Evolutionary conservation across 2,888 invertebrate genomes (phyloP).

Genomic region (Uloborus plumipes): DNA sequence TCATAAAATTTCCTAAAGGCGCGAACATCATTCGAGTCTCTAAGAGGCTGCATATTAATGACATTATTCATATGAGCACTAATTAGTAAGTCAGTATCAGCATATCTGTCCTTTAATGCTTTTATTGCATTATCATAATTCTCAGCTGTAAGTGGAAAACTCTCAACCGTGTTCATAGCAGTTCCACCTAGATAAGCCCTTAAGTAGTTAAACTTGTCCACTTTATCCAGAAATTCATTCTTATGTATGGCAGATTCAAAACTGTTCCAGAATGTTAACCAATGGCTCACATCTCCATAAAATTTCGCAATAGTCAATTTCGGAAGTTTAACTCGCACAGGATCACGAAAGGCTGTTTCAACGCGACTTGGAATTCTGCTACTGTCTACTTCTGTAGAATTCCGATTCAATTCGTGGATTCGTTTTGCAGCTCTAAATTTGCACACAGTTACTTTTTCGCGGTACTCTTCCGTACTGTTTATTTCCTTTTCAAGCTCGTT

Average conservation of each 20-base stretch:
- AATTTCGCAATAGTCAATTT: no score
- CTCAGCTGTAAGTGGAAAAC: not conserved
- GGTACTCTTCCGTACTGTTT: no score
- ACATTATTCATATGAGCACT: constrained; percentile 3
- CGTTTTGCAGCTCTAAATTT: no score
- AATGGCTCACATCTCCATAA: no score
- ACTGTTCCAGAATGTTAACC: no score
- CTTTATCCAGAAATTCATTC: not conserved
- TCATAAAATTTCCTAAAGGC: constrained; percentile 11
- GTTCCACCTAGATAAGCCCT: not conserved
- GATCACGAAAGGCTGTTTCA: no score
- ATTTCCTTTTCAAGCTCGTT: no score
- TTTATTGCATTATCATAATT: not conserved
- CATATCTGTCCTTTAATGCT: constrained; percentile 16
- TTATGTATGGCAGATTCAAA: not conserved
- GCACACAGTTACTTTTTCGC: no score
- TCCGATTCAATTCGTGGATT: no score
- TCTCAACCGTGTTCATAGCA: not conserved
- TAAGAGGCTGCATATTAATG: not conserved
- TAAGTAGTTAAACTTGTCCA: constrained; percentile 14
- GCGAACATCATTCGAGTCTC: not conserved
- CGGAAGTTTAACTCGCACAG: no score
- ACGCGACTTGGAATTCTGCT: no score
- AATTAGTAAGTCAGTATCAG: not conserved
- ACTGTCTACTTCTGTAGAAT: no score